A percentile compares a stretch with the other conserved stretches of the same genome.
Conservation (phyloP, 2,113 vertebrate genomes). For the Ammospiza caudacuta region DNA sequence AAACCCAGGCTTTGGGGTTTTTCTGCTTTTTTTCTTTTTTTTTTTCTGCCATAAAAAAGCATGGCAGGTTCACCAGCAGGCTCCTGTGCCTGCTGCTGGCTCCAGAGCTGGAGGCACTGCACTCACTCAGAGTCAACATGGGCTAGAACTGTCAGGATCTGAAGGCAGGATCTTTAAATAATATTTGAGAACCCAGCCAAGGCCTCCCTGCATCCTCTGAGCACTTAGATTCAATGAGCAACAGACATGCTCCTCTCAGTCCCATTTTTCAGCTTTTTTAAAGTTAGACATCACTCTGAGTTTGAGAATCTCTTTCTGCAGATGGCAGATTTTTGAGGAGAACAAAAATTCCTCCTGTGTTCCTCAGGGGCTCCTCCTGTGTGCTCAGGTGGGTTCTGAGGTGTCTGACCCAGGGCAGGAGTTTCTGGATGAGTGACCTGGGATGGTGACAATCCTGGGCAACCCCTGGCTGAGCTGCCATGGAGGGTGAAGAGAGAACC, state of each 20-base stretch:
- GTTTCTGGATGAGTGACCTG: fast-evolving
- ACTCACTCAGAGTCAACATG: fast-evolving
- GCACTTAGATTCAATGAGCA: fast-evolving
- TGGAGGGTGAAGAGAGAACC: fast-evolving
- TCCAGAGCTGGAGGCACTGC: not conserved
- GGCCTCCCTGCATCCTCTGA: not conserved
- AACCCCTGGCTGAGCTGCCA: not conserved
- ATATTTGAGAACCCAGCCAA: not conserved
- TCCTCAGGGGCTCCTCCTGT: not conserved
- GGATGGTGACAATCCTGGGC: not conserved
- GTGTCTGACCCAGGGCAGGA: not conserved
- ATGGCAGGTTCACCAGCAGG: not conserved
- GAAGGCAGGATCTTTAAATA: not conserved
- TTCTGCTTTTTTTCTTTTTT: not conserved
- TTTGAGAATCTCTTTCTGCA: not conserved
- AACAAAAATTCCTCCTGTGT: not conserved
- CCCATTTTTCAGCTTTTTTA: not conserved
- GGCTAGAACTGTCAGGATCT: not conserved
- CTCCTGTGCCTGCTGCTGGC: not conserved
- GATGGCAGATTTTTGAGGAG: not conserved
- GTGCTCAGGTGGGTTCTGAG: not conserved
- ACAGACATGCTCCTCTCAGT: not conserved
- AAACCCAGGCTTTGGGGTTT: not conserved
- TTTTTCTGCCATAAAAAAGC: no score
- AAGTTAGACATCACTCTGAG: not conserved